Evolutionary conservation across 2,797 vertebrate genomes (phyloP).

Genomic region (Morus bassanus): DNA sequence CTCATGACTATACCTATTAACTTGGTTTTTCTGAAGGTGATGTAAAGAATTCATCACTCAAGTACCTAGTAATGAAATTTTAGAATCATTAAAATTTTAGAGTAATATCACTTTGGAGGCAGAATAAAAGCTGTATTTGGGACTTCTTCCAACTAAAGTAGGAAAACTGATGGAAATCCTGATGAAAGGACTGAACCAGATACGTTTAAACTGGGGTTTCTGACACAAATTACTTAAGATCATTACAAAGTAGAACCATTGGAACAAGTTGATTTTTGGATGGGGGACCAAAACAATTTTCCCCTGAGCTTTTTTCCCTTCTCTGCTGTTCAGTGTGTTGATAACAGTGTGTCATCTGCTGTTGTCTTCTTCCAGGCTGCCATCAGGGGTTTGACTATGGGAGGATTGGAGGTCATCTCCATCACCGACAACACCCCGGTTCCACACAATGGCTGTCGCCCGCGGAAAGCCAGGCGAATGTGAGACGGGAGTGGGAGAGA

Average conservation of each 20-base stretch:
- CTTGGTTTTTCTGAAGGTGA: not conserved
- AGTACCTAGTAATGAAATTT: not conserved
- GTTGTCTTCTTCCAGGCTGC: conserved; percentile 80
- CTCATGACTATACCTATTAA: not conserved
- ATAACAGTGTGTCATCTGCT: not conserved
- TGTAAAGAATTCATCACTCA: not conserved
- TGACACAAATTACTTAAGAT: not conserved
- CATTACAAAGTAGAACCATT: not conserved
- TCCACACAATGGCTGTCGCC: conserved; percentile 96
- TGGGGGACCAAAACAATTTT: not conserved
- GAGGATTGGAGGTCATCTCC: conserved; percentile 91
- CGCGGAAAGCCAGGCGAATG: conserved; percentile 86
- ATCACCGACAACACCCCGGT: conserved; percentile 95
- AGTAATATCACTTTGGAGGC: not conserved
- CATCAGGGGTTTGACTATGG: conserved; percentile 93
- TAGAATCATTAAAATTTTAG: not conserved
- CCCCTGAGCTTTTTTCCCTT: not conserved
- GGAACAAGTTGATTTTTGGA: not conserved
- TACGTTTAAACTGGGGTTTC: not conserved
- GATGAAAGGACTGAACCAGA: not conserved
- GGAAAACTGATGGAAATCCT: not conserved
- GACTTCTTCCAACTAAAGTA: not conserved
- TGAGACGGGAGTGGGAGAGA: conserved; percentile 33
- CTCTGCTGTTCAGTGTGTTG: not conserved
- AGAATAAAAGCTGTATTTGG: not conserved